phyloP scores from a whole-genome alignment of 2,113 vertebrate genomes.

The Isurus oxyrinchus region DNA sequence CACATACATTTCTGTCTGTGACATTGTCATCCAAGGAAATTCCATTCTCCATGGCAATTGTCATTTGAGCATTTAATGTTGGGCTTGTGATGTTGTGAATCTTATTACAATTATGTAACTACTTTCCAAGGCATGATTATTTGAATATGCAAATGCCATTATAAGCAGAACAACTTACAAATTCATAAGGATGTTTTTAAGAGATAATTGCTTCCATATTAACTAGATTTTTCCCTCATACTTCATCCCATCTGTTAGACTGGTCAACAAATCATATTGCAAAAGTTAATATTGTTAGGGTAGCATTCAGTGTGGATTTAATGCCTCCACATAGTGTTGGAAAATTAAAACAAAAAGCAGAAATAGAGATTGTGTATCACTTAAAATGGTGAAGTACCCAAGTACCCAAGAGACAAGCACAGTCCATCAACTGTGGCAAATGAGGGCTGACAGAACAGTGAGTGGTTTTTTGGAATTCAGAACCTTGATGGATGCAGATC shows the following conservation, averaged over 20 bases:
- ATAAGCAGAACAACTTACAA: background rate
- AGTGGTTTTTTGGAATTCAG: background rate
- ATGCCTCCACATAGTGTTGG: background rate
- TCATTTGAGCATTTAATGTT: background rate
- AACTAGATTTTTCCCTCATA: background rate
- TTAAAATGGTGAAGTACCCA: background rate
- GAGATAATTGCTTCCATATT: background rate
- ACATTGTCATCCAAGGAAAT: background rate
- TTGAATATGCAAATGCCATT: background rate
- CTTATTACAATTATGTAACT: background rate
- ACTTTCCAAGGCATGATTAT: background rate
- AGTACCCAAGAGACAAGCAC: background rate
- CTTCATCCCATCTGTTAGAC: background rate
- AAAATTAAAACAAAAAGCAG: slow-evolving; percentile 9
- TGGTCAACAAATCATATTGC: background rate
- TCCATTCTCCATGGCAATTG: background rate
- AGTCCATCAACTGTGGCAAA: background rate
- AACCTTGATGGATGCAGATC: background rate
- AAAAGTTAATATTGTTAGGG: background rate
- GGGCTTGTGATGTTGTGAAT: background rate
- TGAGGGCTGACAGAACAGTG: slow-evolving; percentile 16
- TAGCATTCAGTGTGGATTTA: background rate
- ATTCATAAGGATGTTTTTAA: background rate
- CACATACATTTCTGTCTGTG: no score
- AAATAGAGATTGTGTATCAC: background rate